These are phyloP conservation scores for Phaethon lepturus DNA, from an alignment of 2,113 vertebrate species.

Conservation along the genomic window DNA sequence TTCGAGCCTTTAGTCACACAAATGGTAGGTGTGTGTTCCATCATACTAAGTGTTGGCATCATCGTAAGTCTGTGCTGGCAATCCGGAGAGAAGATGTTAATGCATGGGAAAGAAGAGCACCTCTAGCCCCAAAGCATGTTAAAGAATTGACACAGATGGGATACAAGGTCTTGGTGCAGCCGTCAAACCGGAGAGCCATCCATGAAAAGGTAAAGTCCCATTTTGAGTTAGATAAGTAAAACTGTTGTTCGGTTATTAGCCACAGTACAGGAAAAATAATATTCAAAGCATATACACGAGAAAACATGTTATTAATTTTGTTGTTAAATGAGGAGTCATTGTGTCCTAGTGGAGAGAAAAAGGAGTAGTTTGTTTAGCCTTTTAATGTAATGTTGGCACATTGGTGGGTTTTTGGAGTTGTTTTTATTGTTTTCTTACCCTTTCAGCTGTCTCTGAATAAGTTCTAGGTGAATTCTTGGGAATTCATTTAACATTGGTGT, in stretches of 20 bases:
- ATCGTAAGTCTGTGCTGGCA: slow-evolving; percentile 84
- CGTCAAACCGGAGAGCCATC: slow-evolving; percentile 92
- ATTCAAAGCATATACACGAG: background rate
- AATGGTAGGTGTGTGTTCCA: slow-evolving; percentile 26
- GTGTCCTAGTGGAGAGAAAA: background rate
- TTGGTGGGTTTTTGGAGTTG: background rate
- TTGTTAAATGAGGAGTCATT: background rate
- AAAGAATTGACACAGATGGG: slow-evolving; percentile 90
- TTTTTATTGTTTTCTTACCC: background rate
- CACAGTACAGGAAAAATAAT: background rate
- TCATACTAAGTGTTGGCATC: slow-evolving; percentile 74
- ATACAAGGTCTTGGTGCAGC: slow-evolving; percentile 93
- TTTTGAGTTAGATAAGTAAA: background rate
- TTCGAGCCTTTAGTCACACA: slow-evolving; percentile 73
- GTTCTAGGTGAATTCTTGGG: background rate
- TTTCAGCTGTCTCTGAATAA: background rate
- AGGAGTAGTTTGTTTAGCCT: background rate
- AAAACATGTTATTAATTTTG: background rate
- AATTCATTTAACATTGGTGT: background rate
- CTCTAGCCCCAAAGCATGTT: slow-evolving; percentile 91
- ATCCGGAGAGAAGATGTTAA: slow-evolving; percentile 94
- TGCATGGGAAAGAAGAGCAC: slow-evolving; percentile 93
- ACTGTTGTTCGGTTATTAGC: background rate
- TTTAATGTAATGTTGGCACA: background rate
- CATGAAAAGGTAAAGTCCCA: slow-evolving; percentile 86